Evolutionary conservation across 2,888 invertebrate genomes (phyloP), one percentile per base, ranked within the genome.

Genomic region (Helicoverpa assulta): DNA sequence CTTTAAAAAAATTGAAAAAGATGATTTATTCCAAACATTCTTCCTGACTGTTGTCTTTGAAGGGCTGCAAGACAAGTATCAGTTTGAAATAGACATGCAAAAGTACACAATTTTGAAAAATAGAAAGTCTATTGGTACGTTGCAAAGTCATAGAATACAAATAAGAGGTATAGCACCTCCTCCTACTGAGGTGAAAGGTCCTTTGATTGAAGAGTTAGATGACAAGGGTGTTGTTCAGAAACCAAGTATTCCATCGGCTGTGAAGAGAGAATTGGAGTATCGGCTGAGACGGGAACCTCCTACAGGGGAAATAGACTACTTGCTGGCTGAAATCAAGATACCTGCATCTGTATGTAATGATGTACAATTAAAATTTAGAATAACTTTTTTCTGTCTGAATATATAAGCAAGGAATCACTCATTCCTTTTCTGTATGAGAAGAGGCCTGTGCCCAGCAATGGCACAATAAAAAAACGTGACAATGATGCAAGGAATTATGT

Each of bases 21-120:
- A 97, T 76, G 94, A 96, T 69, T 91, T 97, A 0, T 98, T 99
- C 83, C 97, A 97, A 89, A 96, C 97, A 76, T 99, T 99, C 88
- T 97, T 99, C 73, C 92, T 98, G 57, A 97, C 97, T 14, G 96
- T 98, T 0, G 97, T 97, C 6, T 97, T 98, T 86, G 98, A 98
- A 89, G 99, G 95, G 0, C 83, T 95, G 55, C 95, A 97, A 78
- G 96, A 97, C 81, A 99, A 99, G 93, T 98, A 98, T 88, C 96
- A 97, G 60, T 96, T 98, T 84, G 96, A 96, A 87, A 91, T 98
- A 50, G 96, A 97, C 72, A 96, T 96, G 84, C 96, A 97, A 51
- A 96, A 96, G 78, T 97, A 96, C 81, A 96, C 97, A 5, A 94
- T 98, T 64, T 90, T 98, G 71, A 97, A 97, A 87, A 97, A 98